These are phyloP conservation scores for Decapterus maruadsi DNA, from an alignment of 2,797 vertebrate species.

Conservation along the genomic window DNA sequence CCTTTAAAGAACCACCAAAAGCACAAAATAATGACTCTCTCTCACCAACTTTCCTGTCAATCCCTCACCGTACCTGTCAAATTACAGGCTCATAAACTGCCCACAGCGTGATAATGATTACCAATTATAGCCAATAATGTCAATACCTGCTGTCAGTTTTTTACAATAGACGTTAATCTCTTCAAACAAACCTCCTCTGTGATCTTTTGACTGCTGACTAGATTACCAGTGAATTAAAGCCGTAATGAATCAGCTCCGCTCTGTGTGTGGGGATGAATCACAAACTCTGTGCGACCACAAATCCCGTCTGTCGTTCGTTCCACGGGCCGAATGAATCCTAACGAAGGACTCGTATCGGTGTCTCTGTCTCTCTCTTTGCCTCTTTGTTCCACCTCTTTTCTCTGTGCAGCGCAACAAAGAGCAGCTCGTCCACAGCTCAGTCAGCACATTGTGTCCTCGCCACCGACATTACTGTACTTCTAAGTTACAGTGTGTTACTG, in stretches of 20 bases:
- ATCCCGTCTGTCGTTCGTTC: conserved; percentile 35
- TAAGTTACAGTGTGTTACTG: conserved; percentile 37
- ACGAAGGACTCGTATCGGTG: conserved; percentile 1
- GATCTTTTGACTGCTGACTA: neutral
- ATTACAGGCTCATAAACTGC: no score
- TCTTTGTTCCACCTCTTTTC: conserved; percentile 10
- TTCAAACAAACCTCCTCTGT: conserved; percentile 1
- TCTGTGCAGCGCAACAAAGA: conserved; percentile 37
- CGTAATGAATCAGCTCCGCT: conserved; percentile 17
- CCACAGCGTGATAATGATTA: no score
- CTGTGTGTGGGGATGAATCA: conserved; percentile 7
- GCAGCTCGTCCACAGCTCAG: conserved; percentile 32
- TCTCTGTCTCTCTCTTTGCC: neutral
- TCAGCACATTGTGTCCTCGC: conserved; percentile 39
- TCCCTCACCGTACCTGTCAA: no score
- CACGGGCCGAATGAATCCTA: conserved; percentile 18
- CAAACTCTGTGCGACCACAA: neutral
- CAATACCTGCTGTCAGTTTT: neutral
- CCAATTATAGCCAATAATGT: neutral
- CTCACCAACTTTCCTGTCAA: no score
- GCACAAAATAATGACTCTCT: no score
- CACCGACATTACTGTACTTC: conserved; percentile 29
- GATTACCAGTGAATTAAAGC: conserved; percentile 26
- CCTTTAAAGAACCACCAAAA: neutral
- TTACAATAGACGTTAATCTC: neutral